Conservation (phyloP, 2,113 vertebrate species). For the Odocoileus virginianus region DNA sequence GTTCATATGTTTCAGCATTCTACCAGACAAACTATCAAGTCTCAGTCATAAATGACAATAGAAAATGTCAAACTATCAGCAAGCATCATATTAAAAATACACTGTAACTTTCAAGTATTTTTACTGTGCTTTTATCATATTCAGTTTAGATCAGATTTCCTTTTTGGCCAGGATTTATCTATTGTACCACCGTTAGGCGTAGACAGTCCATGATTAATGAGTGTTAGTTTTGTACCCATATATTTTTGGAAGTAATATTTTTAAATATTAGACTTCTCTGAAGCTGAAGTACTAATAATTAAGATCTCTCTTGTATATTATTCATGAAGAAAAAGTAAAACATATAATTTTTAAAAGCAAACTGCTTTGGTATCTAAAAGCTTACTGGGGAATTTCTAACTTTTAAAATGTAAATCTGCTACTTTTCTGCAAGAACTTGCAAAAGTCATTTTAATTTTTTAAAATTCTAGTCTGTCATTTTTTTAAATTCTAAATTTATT, state of each 20-base stretch:
- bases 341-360: not conserved
- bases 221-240: not conserved
- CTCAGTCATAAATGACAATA: not conserved
- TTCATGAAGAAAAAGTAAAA: slow-evolving; percentile 30
- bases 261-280: not conserved
- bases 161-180: not conserved
- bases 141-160: slow-evolving; percentile 11
- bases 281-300: not conserved
- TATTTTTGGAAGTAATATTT: not conserved
- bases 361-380: slow-evolving; percentile 37
- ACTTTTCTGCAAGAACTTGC: slow-evolving; percentile 4
- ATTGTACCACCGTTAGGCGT: not conserved
- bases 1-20: not conserved
- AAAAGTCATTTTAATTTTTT: slow-evolving; percentile 20
- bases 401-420: slow-evolving; percentile 15
- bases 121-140: slow-evolving; percentile 7
- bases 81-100: not conserved
- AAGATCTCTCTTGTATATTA: not conserved
- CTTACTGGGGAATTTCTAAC: slow-evolving; percentile 16
- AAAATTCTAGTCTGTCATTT: not conserved
- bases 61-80: not conserved
- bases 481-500: not conserved
- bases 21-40: slow-evolving; percentile 15
- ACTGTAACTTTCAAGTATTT: not conserved
- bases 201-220: not conserved